Evolutionary conservation across 2,797 vertebrate genomes (phyloP).

Genomic region (Takifugu rubripes): DNA sequence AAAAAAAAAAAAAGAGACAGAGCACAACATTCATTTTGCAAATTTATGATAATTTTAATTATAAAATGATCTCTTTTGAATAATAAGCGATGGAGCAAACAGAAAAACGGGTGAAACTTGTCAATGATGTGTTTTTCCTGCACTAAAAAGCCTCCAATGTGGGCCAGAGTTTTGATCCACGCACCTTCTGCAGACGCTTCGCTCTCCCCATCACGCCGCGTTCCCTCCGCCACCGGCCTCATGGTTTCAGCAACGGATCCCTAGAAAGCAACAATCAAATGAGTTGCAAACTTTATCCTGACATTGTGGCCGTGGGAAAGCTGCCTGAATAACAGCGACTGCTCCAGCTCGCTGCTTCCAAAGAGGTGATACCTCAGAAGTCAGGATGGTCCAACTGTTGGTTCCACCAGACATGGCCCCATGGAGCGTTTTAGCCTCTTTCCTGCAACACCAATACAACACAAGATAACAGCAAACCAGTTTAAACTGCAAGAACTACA

Average conservation of each 20-base stretch:
- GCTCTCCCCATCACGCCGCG: slow-evolving; percentile 47
- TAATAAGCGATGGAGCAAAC: background rate
- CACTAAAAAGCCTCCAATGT: too few species aligned
- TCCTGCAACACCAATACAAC: slow-evolving; percentile 61
- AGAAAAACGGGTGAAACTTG: background rate
- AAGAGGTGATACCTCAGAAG: slow-evolving; percentile 76
- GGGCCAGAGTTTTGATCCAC: background rate
- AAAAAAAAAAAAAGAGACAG: slow-evolving; percentile 18
- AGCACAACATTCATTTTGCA: background rate
- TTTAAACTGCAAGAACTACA: slow-evolving; percentile 4
- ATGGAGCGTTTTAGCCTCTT: slow-evolving; percentile 53
- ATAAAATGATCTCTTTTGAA: background rate
- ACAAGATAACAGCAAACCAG: slow-evolving; percentile 4
- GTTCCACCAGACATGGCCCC: slow-evolving; percentile 81
- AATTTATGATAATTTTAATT: too few species aligned
- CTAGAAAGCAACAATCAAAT: slow-evolving; percentile 22
- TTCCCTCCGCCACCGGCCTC: slow-evolving; percentile 54
- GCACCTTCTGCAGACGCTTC: slow-evolving; percentile 43
- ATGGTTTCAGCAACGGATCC: slow-evolving; percentile 64
- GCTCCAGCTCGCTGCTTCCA: slow-evolving; percentile 23
- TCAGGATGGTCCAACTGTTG: slow-evolving; percentile 84
- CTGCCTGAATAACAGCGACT: too few species aligned
- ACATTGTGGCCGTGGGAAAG: background rate
- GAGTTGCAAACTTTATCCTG: background rate
- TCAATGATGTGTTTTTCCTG: too few species aligned